Evolutionary conservation across 2,113 vertebrate species (phyloP), one percentile per base, ranked within the genome.

Genomic region (Indri indri): DNA sequence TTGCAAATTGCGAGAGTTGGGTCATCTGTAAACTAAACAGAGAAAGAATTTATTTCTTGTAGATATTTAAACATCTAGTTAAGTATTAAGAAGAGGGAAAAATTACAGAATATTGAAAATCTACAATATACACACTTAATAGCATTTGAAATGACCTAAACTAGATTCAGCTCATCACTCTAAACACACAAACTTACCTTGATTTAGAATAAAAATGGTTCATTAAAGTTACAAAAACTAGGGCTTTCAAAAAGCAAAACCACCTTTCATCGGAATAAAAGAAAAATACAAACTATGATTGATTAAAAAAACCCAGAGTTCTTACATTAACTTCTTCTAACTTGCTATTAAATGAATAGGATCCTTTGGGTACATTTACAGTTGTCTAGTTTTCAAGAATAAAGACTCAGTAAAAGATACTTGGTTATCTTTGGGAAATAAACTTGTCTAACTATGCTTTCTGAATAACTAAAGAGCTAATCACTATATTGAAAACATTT

Each of bases 1-100:
- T 99, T 99, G 98, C 99, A 99, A 86, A 99, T 99, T 1, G 99
- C 99, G 30, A 99, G 99, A 0, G 99, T 99, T 0, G 99, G 99
- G 90, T 99, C 99, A 98, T 99, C 99, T 98, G 99, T 99, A 98
- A 99, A 99, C 99, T 99, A 97, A 98, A 93, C 54, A 98, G 92
- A 99, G n/a, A 95, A 95, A 11, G 0, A 98, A 92, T 85, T 98
- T 95, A 97, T 61, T 95, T 94, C 79, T 95, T 92, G 14, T 22
- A 57, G 16, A 92, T 90, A 90, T 96, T 83, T 40, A 87, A 93
- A 59, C 4, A 91, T 94, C 22, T 66, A 73, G 20, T 57, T 88
- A 96, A 95, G n/a, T 74, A 5, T 70, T 68, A 95, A 92, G 20
- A 65, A 68, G 7, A 71, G 42, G 6, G 4, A 42, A 85, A 88